Conservation (phyloP, 2,888 invertebrate genomes). For the Scaptomyza cyrtandrae region DNA sequence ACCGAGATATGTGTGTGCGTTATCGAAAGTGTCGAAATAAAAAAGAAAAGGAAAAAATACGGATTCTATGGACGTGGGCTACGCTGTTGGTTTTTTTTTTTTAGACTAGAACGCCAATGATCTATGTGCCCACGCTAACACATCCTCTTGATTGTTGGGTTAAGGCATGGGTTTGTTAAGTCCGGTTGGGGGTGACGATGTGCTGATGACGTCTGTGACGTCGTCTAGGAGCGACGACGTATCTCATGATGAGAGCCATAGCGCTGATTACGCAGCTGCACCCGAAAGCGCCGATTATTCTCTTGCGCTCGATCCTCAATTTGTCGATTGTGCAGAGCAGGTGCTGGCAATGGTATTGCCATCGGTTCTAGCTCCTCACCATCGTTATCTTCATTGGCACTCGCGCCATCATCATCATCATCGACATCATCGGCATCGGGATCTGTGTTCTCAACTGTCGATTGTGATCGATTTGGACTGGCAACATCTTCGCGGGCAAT, state of each 20-base stretch:
- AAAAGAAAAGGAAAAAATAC: slow-evolving; percentile 38
- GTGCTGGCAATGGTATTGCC: slow-evolving; percentile 34
- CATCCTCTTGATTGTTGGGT: slow-evolving; percentile 43
- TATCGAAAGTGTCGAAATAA: slow-evolving; percentile 34
- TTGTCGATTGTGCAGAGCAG: slow-evolving; percentile 47
- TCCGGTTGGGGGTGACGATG: slow-evolving; percentile 6
- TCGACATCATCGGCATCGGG: slow-evolving; percentile 70
- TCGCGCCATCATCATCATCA: slow-evolving; percentile 78
- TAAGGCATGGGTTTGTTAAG: slow-evolving; percentile 8
- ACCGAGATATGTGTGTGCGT: slow-evolving; percentile 21
- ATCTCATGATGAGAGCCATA: slow-evolving; percentile 80
- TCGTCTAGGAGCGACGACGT: slow-evolving; percentile 69
- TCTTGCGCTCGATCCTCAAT: slow-evolving; percentile 64
- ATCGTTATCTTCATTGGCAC: slow-evolving; percentile 48
- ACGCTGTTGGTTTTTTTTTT: slow-evolving; percentile 22
- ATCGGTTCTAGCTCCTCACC: slow-evolving; percentile 38
- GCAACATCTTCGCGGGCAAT: slow-evolving; percentile 72
- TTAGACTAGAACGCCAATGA: slow-evolving; percentile 30
- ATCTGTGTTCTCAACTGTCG: slow-evolving; percentile 68
- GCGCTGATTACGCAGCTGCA: slow-evolving; percentile 79
- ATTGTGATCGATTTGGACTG: slow-evolving; percentile 55
- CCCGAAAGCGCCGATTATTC: slow-evolving; percentile 74
- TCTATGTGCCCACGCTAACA: slow-evolving; percentile 48
- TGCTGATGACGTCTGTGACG: neutral
- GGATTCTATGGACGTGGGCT: slow-evolving; percentile 57